Base-by-base conservation (phyloP, 2,113 vertebrate species). In the Empidonax alnorum region DNA sequence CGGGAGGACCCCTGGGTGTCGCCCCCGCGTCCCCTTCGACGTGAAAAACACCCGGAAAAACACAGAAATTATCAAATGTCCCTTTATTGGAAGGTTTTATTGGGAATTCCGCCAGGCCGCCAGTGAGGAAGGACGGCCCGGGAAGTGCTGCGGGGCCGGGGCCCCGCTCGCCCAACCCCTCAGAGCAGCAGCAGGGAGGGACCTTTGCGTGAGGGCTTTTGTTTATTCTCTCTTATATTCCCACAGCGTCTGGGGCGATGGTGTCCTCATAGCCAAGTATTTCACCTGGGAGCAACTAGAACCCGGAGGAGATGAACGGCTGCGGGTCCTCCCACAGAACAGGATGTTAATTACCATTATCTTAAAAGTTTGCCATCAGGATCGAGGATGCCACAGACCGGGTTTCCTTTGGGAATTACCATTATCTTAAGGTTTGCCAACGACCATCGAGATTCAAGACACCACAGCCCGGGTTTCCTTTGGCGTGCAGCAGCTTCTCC, bases 11-110 rank as follows among this genome's bases (percentile, higher is more conserved):
- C 2, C 1, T 7, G 10, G 1, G 2, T 27, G 3, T 28, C 5
- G 1, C 1, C 9, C 41, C 3, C 6, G 16, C 52, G 3, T 5
- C 8, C 23, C 30, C 19, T 37, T 86, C n/a, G 84, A 72, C 78
- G 47, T 50, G 92, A 94, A 93, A 93, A 96, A 94, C 61, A 95
- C 80, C 44, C 85, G 75, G 93, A 37, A 87, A 93, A 96, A 55
- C 93, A 95, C 93, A 73, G 89, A 75, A 97, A 96, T 96, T 96
- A 97, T 94, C 94, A 97, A 97, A 95, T 84, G 85, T 31, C 23
- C 30, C 4, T 97, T 94, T 96, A 96, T 95, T 94, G 94, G 95
- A 93, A 96, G 95, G 91, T 69, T 73, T 95, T 96, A 9, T 6
- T 39, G 15, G 10, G n/a, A 21, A 15, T 19, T 8, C 44, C 20